phyloP scores from a whole-genome alignment of 1,140 invertebrate species.

The Panagrolaimus sp. region DNA sequence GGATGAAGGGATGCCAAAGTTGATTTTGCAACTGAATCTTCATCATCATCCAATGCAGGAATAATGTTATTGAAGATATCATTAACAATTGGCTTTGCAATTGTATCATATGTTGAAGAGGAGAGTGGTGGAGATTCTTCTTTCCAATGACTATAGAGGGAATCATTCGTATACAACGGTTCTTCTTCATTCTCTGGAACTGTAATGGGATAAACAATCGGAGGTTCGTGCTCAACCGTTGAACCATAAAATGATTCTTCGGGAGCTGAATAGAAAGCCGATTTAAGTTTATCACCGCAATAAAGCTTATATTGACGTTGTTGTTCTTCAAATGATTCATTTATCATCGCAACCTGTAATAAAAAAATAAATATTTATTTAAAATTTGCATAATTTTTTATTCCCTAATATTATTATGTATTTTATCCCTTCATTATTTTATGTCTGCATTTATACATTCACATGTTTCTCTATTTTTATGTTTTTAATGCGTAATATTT shows the following conservation, averaged over 20 bases:
- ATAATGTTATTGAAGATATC: slow-evolving; percentile 9
- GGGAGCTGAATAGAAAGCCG: slow-evolving; percentile 5
- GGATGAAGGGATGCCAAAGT: too few species aligned
- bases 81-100: slow-evolving; percentile 2
- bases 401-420: too few species aligned
- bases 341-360: slow-evolving; percentile 8
- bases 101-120: slow-evolving; percentile 1
- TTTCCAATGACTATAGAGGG: slow-evolving; percentile 2
- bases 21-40: background rate
- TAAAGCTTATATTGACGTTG: slow-evolving; percentile 7
- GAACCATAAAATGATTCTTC: background rate
- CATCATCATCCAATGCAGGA: background rate
- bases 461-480: too few species aligned
- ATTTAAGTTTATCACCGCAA: slow-evolving; percentile 8
- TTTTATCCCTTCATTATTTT: too few species aligned
- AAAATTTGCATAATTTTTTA: too few species aligned
- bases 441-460: too few species aligned
- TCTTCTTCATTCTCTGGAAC: slow-evolving; percentile 1
- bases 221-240: background rate
- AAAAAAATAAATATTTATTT: too few species aligned
- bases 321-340: slow-evolving; percentile 12
- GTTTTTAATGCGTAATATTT: too few species aligned
- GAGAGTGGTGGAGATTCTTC: background rate
- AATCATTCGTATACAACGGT: background rate
- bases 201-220: background rate